Evolutionary conservation across 2,113 vertebrate genomes (phyloP).

Genomic region (Ardeotis arabs): DNA sequence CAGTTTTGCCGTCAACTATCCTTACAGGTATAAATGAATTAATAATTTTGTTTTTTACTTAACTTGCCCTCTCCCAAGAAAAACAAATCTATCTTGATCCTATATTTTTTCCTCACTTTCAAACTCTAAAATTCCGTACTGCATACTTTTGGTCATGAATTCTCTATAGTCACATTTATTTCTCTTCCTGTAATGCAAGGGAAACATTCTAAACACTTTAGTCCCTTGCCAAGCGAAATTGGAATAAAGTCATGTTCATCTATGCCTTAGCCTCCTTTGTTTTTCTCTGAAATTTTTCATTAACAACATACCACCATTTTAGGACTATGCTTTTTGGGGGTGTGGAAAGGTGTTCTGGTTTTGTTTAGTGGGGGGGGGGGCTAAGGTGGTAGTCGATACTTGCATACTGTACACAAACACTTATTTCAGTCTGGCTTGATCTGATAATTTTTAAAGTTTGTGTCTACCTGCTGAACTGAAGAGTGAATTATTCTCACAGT

Average conservation of each 20-base stretch:
- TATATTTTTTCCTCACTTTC: neutral
- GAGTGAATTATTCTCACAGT: neutral
- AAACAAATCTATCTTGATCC: accelerated
- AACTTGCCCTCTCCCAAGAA: neutral
- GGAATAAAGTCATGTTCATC: neutral
- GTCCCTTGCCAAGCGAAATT: neutral
- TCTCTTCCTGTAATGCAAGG: neutral
- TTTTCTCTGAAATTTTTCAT: neutral
- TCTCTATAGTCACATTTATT: neutral
- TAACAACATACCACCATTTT: neutral
- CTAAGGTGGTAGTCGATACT: neutral
- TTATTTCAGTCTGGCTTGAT: neutral
- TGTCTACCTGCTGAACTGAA: neutral
- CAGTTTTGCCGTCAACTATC: neutral
- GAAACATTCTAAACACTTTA: neutral
- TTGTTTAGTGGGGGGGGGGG: no score
- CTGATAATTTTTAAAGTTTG: neutral
- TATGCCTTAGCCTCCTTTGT: neutral
- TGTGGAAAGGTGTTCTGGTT: neutral
- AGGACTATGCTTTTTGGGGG: accelerated
- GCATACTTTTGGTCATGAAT: neutral
- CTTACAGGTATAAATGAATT: neutral
- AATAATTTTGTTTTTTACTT: accelerated
- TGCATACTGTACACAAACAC: neutral
- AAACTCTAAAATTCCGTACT: neutral